A percentile compares a stretch with the other conserved stretches of the same genome.
Conservation (phyloP, 2,797 vertebrate genomes). For the Cebuella pygmaea region DNA sequence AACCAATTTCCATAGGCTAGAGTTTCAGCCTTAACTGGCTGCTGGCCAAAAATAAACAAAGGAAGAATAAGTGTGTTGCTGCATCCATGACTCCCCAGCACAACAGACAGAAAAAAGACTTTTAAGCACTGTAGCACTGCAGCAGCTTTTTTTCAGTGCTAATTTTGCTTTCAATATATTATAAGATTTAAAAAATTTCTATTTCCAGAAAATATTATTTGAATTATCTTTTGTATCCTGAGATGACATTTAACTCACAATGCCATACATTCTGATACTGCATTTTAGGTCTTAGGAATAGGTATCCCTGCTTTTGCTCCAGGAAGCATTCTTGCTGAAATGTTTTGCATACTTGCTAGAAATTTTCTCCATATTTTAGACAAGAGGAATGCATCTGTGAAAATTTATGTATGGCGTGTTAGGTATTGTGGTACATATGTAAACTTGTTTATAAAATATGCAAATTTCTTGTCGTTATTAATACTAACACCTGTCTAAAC, state of each 20-base stretch:
- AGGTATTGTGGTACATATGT: not conserved
- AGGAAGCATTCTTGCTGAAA: not conserved
- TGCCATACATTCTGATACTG: not conserved
- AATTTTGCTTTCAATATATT: not conserved
- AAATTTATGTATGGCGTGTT: slow-evolving; percentile 12
- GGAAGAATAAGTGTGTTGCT: not conserved
- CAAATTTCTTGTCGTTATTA: slow-evolving; percentile 54
- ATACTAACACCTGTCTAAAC: slow-evolving; percentile 51
- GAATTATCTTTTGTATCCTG: not conserved
- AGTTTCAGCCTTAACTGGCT: slow-evolving; percentile 56
- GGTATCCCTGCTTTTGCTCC: not conserved
- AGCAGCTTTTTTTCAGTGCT: not conserved
- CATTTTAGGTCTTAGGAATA: not conserved
- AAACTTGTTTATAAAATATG: slow-evolving; percentile 65
- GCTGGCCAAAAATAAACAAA: slow-evolving; percentile 50
- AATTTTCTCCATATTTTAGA: slow-evolving; percentile 36
- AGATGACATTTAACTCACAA: not conserved
- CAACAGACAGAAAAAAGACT: not conserved
- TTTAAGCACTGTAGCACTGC: not conserved
- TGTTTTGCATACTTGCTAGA: not conserved
- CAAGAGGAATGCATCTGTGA: not conserved
- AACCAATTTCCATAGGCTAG: slow-evolving; percentile 19
- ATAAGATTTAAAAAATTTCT: not conserved
- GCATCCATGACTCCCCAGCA: not conserved
- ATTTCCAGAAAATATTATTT: not conserved